Base-by-base conservation (phyloP, 2,113 vertebrate species). In the Bubalus kerabau region DNA sequence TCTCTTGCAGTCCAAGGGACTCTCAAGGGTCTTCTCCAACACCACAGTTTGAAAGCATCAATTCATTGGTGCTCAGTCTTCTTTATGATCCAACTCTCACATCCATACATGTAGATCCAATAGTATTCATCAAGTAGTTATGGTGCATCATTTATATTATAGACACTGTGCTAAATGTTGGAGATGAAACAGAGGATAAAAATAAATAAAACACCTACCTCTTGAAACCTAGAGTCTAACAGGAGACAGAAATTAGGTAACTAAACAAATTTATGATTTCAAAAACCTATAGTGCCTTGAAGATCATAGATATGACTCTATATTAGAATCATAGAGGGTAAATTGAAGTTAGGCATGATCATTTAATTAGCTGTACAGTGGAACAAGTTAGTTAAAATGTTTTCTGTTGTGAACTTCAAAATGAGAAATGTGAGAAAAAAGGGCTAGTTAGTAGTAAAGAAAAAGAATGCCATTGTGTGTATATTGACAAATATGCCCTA, bases 21-120 rank as follows among this genome's bases (percentile, higher is more conserved):
- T 3, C n/a, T 40, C 36, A 40, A 3, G 19, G 23, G 19, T 40
- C 19, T 74, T 74, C 67, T 40, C n/a, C 10, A 74, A 6, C n/a
- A 74, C 21, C 36, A 6, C n/a, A 6, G 67, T 74, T 24, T 74
- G n/a, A 40, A 74, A 74, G 67, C 67, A 74, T 74, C 36, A 40
- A 40, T 40, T 74, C 0, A 0, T 40, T 3, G 19, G 36, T 74
- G 36, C 36, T 40, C 36, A 74, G 36, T 40, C n/a, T 40, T 74
- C 21, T 40, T 40, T 40, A 40, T 74, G 36, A 74, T 40, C 19
- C n/a, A 40, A 74, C 36, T 71, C n/a, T 40, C 36, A 74, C 67
- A 74, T 74, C 2, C n/a, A 24, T 40, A 74, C 67, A 74, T 57
- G 19, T n/a, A 21, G 19, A 76, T 43, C 23, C 28, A 87, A 6